Conservation (phyloP, 2,888 invertebrate genomes). For the Fabriciana adippe region DNA sequence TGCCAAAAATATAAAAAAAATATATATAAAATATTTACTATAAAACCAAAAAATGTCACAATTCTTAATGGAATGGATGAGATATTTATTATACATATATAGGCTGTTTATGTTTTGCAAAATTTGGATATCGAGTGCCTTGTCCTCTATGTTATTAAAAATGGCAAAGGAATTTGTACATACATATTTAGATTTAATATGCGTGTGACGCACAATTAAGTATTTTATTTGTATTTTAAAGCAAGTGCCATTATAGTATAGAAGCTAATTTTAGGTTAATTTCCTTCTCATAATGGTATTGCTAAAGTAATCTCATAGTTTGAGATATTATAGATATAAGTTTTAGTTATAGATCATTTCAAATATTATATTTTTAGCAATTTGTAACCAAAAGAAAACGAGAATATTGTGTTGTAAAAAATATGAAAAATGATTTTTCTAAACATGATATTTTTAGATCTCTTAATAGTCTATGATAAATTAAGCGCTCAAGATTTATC, state of each 20-base stretch:
- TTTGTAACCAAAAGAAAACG: no score
- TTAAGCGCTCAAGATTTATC: no score
- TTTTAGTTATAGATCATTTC: constrained; percentile 29
- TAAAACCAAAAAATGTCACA: constrained; percentile 38
- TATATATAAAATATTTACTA: constrained; percentile 43
- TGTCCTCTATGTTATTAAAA: constrained; percentile 43
- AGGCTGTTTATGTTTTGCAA: constrained; percentile 11
- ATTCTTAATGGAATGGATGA: constrained; percentile 46
- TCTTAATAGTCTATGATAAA: background rate
- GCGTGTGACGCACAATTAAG: constrained; percentile 67
- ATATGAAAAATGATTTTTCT: constrained; percentile 3
- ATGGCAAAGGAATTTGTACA: constrained; percentile 63
- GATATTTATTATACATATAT: constrained; percentile 23
- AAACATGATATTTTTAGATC: constrained; percentile 20
- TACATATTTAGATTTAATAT: constrained; percentile 50
- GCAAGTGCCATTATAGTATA: constrained; percentile 63
- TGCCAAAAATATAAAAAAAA: constrained; percentile 49
- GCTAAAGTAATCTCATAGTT: constrained; percentile 43
- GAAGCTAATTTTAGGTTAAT: constrained; percentile 59
- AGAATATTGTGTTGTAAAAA: background rate
- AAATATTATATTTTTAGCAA: background rate
- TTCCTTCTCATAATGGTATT: constrained; percentile 52
- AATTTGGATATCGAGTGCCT: constrained; percentile 3
- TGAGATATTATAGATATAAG: constrained; percentile 33
- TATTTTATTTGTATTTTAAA: constrained; percentile 49